These are phyloP conservation scores for Sturnus vulgaris DNA, from an alignment of 2,113 vertebrate species.

Conservation along the genomic window DNA sequence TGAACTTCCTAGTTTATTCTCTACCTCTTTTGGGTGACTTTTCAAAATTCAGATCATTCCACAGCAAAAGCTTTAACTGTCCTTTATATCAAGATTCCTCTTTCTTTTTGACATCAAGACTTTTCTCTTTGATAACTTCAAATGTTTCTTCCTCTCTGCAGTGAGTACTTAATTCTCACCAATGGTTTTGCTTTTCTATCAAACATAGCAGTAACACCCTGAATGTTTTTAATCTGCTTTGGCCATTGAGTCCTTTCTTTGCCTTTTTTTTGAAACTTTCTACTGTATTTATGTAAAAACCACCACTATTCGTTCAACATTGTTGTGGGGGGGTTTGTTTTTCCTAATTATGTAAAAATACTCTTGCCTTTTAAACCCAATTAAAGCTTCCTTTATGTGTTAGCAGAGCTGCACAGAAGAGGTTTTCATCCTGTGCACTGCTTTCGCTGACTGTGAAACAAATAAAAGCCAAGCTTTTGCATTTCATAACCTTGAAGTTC, in stretches of 20 bases:
- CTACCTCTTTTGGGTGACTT: constrained; percentile 27
- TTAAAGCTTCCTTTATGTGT: constrained; percentile 48
- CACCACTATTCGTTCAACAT: neutral
- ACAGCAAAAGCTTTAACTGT: neutral
- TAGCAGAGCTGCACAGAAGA: constrained; percentile 20
- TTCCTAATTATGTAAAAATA: constrained; percentile 47
- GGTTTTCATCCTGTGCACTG: constrained; percentile 47
- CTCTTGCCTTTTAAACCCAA: constrained; percentile 47
- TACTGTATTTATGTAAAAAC: constrained; percentile 25
- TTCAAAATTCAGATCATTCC: constrained; percentile 63
- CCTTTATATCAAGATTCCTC: constrained; percentile 29
- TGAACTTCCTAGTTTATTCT: constrained; percentile 38
- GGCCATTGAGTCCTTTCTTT: neutral
- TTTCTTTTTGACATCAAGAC: constrained; percentile 56
- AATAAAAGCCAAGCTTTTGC: constrained; percentile 68
- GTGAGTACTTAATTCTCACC: constrained; percentile 44
- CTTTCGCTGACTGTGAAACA: constrained; percentile 61
- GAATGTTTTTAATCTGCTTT: constrained; percentile 45
- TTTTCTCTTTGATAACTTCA: constrained; percentile 64
- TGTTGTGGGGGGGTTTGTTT: neutral
- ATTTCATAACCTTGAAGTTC: constrained; percentile 73
- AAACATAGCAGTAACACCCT: constrained; percentile 1
- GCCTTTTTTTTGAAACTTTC: neutral
- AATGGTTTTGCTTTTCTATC: constrained; percentile 43
- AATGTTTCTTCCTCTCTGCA: constrained; percentile 18